A percentile compares a stretch with the other conserved stretches of the same genome.
Conservation (phyloP, 2,797 vertebrate species). For the Emys orbicularis region DNA sequence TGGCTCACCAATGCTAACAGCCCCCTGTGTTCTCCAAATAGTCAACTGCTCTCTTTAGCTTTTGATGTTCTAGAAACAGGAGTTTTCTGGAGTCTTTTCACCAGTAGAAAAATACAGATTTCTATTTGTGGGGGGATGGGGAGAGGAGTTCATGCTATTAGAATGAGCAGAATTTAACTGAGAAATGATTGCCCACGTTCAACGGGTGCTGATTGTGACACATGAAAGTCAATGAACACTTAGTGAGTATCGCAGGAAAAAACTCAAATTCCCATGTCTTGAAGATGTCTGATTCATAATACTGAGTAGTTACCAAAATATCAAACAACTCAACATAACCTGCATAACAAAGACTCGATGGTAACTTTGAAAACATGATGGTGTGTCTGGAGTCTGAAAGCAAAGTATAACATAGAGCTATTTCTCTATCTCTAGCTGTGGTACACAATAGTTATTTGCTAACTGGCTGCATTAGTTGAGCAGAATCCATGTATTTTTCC, state of each 20-base stretch:
- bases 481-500: constrained; percentile 18
- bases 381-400: background rate
- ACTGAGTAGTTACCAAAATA: background rate
- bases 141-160: background rate
- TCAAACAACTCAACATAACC: background rate
- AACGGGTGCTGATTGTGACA: background rate
- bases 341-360: background rate
- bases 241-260: background rate
- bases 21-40: background rate
- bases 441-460: constrained; percentile 10
- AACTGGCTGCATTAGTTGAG: background rate
- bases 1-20: background rate
- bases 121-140: background rate
- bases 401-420: background rate
- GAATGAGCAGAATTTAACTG: background rate
- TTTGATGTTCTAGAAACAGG: background rate
- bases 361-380: background rate
- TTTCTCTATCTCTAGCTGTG: background rate
- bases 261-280: background rate
- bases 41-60: background rate
- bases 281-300: background rate
- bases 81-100: background rate
- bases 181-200: background rate
- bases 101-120: background rate
- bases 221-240: background rate